Conservation (phyloP, 2,888 invertebrate genomes). For the Drosophila conformis region DNA sequence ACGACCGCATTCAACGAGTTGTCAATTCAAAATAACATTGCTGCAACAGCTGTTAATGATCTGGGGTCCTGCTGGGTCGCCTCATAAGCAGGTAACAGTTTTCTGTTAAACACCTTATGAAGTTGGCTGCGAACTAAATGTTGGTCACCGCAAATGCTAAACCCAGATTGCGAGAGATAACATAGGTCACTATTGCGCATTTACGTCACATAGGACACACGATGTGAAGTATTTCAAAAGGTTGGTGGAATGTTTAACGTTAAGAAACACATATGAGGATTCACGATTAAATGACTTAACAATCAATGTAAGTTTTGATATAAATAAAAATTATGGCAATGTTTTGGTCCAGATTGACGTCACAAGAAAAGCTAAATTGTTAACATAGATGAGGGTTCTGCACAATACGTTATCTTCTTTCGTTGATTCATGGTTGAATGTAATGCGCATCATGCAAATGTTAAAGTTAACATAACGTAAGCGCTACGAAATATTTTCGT, state of each 20-base stretch:
- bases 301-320: not conserved
- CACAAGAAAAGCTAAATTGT: not conserved
- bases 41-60: slow-evolving; percentile 38
- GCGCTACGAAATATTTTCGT: not conserved
- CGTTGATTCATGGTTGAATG: too few relatives aligned
- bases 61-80: slow-evolving; percentile 8
- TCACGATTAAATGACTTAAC: not conserved
- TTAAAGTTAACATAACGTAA: not conserved
- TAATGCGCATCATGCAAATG: too few relatives aligned
- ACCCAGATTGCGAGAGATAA: not conserved
- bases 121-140: slow-evolving; percentile 30
- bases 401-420: not conserved
- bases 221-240: not conserved
- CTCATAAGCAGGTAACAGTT: slow-evolving; percentile 4
- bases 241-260: not conserved
- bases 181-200: not conserved
- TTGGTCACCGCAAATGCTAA: not conserved
- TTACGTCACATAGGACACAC: not conserved
- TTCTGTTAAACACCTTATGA: slow-evolving; percentile 22
- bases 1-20: slow-evolving; percentile 51
- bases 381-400: not conserved
- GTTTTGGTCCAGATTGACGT: not conserved
- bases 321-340: not conserved
- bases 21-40: slow-evolving; percentile 42
- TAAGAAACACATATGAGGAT: not conserved